A percentile compares a stretch with the other conserved stretches of the same genome.
These are phyloP conservation scores for Heliconius melpomene DNA, from an alignment of 1,140 invertebrate genomes.

Conservation along the genomic window DNA sequence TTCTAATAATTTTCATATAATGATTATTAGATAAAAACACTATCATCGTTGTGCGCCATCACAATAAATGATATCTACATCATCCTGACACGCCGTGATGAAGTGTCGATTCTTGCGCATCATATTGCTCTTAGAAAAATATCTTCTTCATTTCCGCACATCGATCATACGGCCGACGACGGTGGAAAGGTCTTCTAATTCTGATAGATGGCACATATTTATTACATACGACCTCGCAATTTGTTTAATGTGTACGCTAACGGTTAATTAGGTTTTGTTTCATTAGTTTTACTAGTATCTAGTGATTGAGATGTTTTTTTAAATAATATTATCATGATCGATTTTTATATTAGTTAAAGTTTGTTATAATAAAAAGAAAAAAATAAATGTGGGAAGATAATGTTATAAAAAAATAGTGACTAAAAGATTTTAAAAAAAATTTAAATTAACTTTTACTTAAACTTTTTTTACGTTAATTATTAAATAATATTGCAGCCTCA, in stretches of 20 bases:
- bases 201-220: slow-evolving; percentile 75
- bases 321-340: background rate
- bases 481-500: too few species aligned
- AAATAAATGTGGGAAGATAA: too few species aligned
- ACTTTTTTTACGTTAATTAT: too few species aligned
- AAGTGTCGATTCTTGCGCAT: slow-evolving; percentile 59
- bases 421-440: too few species aligned
- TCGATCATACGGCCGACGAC: slow-evolving; percentile 74
- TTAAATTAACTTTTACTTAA: too few species aligned
- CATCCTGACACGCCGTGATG: slow-evolving; percentile 50
- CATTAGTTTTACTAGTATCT: background rate
- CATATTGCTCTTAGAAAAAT: slow-evolving; percentile 68
- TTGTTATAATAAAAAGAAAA: too few species aligned
- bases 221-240: slow-evolving; percentile 62
- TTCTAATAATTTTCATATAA: background rate
- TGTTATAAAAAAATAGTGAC: too few species aligned
- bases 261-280: slow-evolving; percentile 1
- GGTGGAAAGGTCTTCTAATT: slow-evolving; percentile 72
- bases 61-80: slow-evolving; percentile 30
- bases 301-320: background rate
- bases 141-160: slow-evolving; percentile 76
- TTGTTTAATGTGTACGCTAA: slow-evolving; percentile 36
- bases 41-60: slow-evolving; percentile 7
- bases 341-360: too few species aligned
- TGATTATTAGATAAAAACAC: background rate